These are phyloP conservation scores for Drosophila picticornis DNA, from an alignment of 2,888 invertebrate species.

Conservation along the genomic window DNA sequence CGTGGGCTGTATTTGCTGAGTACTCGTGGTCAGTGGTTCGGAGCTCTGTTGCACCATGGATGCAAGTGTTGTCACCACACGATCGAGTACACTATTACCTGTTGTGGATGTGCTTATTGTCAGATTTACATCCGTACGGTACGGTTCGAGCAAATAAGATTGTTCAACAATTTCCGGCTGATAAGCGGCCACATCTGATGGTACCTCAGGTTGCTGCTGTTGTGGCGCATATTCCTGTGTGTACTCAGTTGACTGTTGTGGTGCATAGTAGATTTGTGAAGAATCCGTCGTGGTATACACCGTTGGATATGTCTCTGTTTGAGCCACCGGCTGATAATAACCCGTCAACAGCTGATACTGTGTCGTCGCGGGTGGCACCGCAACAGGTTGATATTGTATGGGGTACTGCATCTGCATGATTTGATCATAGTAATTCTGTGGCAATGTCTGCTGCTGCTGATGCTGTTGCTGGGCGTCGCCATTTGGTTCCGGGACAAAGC, in stretches of 20 bases:
- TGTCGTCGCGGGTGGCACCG: conserved; percentile 63
- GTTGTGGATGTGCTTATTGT: conserved; percentile 45
- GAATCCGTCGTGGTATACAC: conserved; percentile 68
- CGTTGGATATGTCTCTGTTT: conserved; percentile 68
- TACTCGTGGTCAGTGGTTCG: conserved; percentile 66
- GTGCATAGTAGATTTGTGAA: conserved; percentile 73
- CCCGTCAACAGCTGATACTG: conserved; percentile 81
- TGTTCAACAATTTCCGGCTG: conserved; percentile 54
- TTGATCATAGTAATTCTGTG: conserved; percentile 82
- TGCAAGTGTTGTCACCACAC: conserved; percentile 71
- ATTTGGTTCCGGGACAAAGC: conserved; percentile 43
- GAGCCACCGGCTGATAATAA: conserved; percentile 75
- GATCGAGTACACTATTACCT: conserved; percentile 66
- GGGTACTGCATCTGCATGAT: conserved; percentile 83
- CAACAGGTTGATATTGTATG: conserved; percentile 77
- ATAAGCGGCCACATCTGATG: conserved; percentile 51
- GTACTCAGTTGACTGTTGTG: conserved; percentile 60
- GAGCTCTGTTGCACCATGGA: conserved; percentile 72
- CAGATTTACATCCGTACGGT: conserved; percentile 43
- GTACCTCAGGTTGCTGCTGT: conserved; percentile 33
- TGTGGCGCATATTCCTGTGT: conserved; percentile 43
- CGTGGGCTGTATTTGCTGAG: conserved; percentile 60
- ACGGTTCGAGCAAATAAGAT: conserved; percentile 61
- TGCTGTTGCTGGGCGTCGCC: conserved; percentile 44
- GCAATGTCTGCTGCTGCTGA: conserved; percentile 39